A percentile compares a stretch with the other conserved stretches of the same genome.
phyloP scores from a whole-genome alignment of 2,113 vertebrate species.

The Mohoua ochrocephala region DNA sequence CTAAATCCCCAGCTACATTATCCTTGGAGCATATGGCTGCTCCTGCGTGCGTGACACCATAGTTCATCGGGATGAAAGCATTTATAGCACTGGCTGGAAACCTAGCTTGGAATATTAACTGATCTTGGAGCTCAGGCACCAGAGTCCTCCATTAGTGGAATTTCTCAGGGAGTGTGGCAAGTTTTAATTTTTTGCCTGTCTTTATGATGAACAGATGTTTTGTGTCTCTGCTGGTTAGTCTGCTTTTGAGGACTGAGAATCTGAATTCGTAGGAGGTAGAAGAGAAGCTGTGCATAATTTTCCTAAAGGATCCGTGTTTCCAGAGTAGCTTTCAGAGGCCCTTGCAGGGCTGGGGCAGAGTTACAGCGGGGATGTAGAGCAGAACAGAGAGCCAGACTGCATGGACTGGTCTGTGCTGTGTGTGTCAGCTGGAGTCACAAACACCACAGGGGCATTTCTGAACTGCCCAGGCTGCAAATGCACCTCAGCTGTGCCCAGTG shows the following conservation, averaged over 20 bases:
- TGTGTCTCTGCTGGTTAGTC: not conserved
- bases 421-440: not conserved
- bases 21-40: not conserved
- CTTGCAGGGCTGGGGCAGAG: not conserved
- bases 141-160: not conserved
- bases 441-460: not conserved
- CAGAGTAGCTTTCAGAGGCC: not conserved
- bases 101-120: not conserved
- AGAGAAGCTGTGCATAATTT: not conserved
- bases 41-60: not conserved
- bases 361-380: not conserved
- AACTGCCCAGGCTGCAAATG: not conserved
- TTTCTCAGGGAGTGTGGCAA: not conserved
- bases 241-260: not conserved
- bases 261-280: not conserved
- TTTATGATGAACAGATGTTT: not conserved
- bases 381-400: not conserved
- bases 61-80: not conserved
- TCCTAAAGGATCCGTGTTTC: not conserved
- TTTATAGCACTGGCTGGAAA: not conserved
- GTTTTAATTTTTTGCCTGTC: not conserved
- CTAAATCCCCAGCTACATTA: not conserved
- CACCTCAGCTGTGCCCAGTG: not conserved
- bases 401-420: not conserved
- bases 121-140: not conserved